Conservation (phyloP, 2,888 invertebrate species). For the Eumerus sabulonum region DNA sequence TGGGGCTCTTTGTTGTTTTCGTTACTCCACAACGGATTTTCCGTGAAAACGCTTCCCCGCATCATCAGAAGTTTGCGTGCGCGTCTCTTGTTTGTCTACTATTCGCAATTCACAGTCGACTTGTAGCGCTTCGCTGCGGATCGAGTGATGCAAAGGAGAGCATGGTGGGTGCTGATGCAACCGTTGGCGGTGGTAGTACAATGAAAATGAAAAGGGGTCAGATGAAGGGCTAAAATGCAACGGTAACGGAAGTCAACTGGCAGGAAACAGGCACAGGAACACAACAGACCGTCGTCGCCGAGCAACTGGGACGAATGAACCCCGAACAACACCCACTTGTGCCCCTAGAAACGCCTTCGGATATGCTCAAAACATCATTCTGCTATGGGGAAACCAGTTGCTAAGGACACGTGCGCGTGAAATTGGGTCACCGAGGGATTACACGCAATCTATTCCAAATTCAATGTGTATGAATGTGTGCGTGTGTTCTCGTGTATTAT, state of each 20-base stretch:
- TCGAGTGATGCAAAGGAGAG: conserved; percentile 5
- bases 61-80: too few species aligned
- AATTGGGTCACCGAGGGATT: conserved; percentile 38
- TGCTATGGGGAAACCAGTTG: conserved; percentile 35
- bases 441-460: neutral
- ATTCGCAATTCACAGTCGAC: neutral
- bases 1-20: too few species aligned
- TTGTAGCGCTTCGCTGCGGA: conserved; percentile 47
- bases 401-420: conserved; percentile 34
- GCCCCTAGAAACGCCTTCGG: too few species aligned
- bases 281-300: conserved; percentile 17
- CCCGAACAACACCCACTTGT: too few species aligned
- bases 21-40: too few species aligned
- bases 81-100: too few species aligned
- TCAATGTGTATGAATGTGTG: too few species aligned
- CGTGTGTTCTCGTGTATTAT: neutral
- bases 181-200: conserved; percentile 19
- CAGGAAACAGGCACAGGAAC: conserved; percentile 9
- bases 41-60: too few species aligned
- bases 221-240: neutral
- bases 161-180: neutral
- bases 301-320: conserved; percentile 3
- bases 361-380: neutral
- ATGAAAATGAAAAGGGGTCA: neutral
- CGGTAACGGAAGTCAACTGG: conserved; percentile 10